These are phyloP conservation scores for Rallus crepitans DNA, from an alignment of 2,797 vertebrate genomes.

Conservation along the genomic window DNA sequence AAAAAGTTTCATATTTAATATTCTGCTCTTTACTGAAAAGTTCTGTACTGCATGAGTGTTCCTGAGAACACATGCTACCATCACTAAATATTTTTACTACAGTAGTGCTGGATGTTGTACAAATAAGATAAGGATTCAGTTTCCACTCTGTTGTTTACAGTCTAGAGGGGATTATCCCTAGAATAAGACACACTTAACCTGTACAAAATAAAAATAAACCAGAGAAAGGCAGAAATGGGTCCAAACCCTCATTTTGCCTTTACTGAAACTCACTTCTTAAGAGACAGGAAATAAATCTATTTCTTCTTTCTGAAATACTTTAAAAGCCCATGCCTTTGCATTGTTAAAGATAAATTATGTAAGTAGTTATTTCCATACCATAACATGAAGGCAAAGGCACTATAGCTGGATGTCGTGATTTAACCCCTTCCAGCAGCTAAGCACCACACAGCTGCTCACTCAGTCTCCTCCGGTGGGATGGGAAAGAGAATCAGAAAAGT, in stretches of 20 bases:
- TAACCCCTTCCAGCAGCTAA: too few species aligned
- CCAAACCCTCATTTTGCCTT: not conserved
- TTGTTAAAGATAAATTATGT: not conserved
- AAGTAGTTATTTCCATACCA: not conserved
- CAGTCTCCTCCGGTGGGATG: too few species aligned
- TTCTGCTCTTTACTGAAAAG: not conserved
- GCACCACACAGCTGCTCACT: too few species aligned
- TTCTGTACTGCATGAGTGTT: not conserved
- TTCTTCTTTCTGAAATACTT: not conserved
- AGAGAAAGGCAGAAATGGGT: not conserved
- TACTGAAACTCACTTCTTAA: not conserved
- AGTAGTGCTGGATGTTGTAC: not conserved
- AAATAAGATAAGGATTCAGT: slow-evolving; percentile 5
- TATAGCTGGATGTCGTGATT: not conserved
- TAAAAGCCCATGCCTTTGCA: not conserved
- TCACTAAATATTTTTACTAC: slow-evolving; percentile 21
- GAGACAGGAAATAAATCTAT: not conserved
- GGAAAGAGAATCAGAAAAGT: too few species aligned
- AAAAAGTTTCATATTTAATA: not conserved
- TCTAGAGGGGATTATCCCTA: not conserved
- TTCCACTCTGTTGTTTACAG: not conserved
- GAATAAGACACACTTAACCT: not conserved
- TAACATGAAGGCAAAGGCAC: not conserved
- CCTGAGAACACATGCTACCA: not conserved
- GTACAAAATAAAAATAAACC: not conserved